Evolutionary conservation across 2,888 invertebrate species (phyloP).

Genomic region (Chalcis sispes): DNA sequence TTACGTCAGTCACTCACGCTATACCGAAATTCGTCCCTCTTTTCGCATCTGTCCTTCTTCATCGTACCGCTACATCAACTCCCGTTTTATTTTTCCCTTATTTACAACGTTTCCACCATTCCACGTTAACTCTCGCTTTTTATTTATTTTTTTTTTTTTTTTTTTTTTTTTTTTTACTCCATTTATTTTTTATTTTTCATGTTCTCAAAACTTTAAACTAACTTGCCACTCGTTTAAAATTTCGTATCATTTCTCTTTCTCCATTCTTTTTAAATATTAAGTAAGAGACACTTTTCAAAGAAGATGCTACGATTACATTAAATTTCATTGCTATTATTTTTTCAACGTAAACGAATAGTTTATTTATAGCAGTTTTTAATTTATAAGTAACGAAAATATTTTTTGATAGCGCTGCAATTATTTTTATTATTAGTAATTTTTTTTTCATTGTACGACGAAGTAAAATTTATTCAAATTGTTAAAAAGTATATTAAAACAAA

Average conservation of each 20-base stretch:
- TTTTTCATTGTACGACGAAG: no score
- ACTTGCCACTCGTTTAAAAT: constrained; percentile 21
- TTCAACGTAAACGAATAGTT: no score
- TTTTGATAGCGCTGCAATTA: no score
- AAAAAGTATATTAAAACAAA: no score
- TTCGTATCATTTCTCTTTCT: neutral
- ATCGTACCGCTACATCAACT: neutral
- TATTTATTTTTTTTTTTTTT: constrained; percentile 6
- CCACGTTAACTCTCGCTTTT: neutral
- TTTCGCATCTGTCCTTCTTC: neutral
- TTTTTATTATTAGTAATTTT: no score
- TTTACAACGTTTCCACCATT: constrained; percentile 26
- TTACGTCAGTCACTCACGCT: constrained; percentile 39
- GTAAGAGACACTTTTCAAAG: no score
- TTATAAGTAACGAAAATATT: no score
- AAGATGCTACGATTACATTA: no score
- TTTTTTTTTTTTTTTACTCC: constrained; percentile 3
- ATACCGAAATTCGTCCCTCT: constrained; percentile 19
- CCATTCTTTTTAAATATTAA: no score
- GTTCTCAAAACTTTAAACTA: constrained; percentile 9
- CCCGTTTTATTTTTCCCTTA: neutral
- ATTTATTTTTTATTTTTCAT: constrained; percentile 11
- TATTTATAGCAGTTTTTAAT: no score
- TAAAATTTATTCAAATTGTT: no score
- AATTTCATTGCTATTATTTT: no score